These are phyloP conservation scores for Synergus japonicus DNA, from an alignment of 2,888 invertebrate species.

Conservation along the genomic window DNA sequence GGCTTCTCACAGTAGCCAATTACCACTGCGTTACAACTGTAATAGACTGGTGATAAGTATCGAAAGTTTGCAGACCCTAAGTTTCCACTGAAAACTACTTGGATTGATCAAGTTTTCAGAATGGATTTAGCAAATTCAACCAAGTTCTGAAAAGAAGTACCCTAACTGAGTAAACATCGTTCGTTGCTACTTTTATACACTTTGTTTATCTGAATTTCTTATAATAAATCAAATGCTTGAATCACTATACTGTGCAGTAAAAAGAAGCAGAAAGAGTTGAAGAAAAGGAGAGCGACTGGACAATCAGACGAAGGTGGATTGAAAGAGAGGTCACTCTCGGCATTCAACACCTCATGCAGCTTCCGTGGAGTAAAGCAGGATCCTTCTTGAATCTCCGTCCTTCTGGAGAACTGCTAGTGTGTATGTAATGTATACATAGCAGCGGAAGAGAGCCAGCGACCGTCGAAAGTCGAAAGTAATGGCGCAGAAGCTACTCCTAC, in stretches of 20 bases:
- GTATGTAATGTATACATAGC: constrained; percentile 57
- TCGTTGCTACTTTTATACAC: background rate
- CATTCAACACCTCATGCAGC: constrained; percentile 10
- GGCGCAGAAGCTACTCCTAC: constrained; percentile 73
- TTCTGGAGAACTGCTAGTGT: constrained; percentile 37
- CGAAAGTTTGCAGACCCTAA: background rate
- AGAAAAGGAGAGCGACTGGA: background rate
- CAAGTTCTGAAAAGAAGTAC: too few relatives aligned
- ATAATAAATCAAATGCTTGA: background rate
- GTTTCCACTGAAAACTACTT: too few relatives aligned
- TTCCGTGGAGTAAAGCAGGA: background rate
- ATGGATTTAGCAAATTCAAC: too few relatives aligned
- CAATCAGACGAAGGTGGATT: constrained; percentile 2
- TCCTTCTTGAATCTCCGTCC: background rate
- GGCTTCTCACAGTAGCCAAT: background rate
- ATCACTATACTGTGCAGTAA: background rate
- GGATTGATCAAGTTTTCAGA: too few relatives aligned
- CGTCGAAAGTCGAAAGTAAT: constrained; percentile 66
- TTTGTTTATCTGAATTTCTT: background rate
- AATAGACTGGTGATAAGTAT: background rate
- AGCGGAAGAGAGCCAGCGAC: constrained; percentile 52
- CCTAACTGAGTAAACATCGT: too few relatives aligned
- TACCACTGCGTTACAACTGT: background rate
- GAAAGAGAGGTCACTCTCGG: background rate
- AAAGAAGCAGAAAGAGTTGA: background rate